Evolutionary conservation across 2,888 invertebrate genomes (phyloP), one percentile per base, ranked within the genome.

Genomic region (Globia sparganii): DNA sequence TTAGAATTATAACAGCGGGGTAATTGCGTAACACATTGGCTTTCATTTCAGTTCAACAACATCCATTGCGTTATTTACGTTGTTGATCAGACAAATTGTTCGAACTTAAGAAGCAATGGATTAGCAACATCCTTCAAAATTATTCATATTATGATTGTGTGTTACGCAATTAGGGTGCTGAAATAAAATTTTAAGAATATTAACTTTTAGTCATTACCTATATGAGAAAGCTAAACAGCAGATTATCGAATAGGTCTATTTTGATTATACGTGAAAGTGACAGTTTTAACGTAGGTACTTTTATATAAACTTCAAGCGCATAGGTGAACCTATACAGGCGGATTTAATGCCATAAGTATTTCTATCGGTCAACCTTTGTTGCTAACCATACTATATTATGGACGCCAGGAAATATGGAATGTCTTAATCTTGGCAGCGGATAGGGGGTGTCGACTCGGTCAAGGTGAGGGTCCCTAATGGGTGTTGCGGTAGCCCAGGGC

Each of bases 391-490:
- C 11, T 25, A 34, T 67, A 34, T 18, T 34, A 34, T 34, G 49
- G 4, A n/a, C 11, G 18, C 2, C n/a, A n/a, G 43, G 71, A 71
- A 58, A 68, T 18, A 72, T 58, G 37, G 61, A 66, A 37, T n/a
- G 62, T 21, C 62, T 68, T 68, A 58, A 74, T 80, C 68, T 80
- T 59, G 58, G n/a, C 43, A 21, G n/a, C 34, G 31, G 34, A 58
- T 49, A 40, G 25, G 67, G 58, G 11, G 34, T 43, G 46, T 49
- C 73, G 46, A 34, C 28, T 28, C 31, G 80, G 79, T 68, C 79
- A 80, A 80, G 79, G 79, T 75, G 53, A 80, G 28, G 56, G 58
- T 59, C 18, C 34, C 31, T 68, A 80, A 80, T 80, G 46, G 40
- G 25, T 40, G 58, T 80, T 69, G 75, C 58, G 64, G 62, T 64